A percentile compares a stretch with the other conserved stretches of the same genome.
phyloP scores from a whole-genome alignment of 2,888 invertebrate species.

The Melanchra persicariae region DNA sequence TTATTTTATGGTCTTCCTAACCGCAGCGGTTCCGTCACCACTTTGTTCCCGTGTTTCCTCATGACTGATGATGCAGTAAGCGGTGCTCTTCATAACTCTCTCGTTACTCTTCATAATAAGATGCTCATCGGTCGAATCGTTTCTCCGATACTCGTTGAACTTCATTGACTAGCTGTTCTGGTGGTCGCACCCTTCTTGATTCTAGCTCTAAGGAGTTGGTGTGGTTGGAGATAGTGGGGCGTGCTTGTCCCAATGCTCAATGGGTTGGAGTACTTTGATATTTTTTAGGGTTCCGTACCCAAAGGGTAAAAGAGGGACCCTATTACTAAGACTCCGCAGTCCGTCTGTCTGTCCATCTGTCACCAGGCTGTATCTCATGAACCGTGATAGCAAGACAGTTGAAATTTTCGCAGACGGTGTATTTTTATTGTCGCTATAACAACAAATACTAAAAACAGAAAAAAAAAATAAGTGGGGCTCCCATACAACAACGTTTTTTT shows the following conservation, averaged over 20 bases:
- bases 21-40: not conserved
- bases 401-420: too few relatives aligned
- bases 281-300: too few relatives aligned
- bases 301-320: too few relatives aligned
- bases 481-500: not conserved
- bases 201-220: not conserved
- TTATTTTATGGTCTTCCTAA: not conserved
- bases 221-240: not conserved
- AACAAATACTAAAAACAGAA: too few relatives aligned
- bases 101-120: conserved; percentile 56
- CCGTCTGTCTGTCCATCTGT: too few relatives aligned
- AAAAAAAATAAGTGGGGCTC: too few relatives aligned
- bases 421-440: too few relatives aligned
- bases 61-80: conserved; percentile 61
- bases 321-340: too few relatives aligned
- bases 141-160: not conserved
- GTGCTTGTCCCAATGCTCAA: not conserved
- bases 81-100: conserved; percentile 64
- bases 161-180: not conserved
- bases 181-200: not conserved
- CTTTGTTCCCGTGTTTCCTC: not conserved
- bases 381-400: too few relatives aligned
- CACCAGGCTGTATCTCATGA: too few relatives aligned
- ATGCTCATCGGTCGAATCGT: conserved; percentile 8
- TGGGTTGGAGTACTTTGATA: too few relatives aligned